Conservation (phyloP, 2,888 invertebrate genomes). For the Sturmia bella region DNA sequence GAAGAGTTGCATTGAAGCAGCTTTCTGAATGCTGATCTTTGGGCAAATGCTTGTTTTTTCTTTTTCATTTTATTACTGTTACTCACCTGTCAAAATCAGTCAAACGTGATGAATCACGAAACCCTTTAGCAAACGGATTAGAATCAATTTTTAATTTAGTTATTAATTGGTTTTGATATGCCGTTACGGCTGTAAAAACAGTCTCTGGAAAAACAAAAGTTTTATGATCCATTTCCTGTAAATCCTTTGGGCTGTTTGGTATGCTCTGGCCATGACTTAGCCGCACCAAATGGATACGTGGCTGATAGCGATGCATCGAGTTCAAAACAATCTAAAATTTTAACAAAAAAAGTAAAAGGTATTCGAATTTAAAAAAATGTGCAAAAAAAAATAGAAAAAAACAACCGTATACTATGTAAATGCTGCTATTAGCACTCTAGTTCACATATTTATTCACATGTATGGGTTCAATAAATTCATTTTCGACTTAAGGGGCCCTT, state of each 20-base stretch:
- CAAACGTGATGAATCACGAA: conserved; percentile 96
- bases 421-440: too few species aligned
- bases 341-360: background rate
- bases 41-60: background rate
- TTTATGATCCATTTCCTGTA: conserved; percentile 96
- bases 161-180: conserved; percentile 99
- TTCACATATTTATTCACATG: too few species aligned
- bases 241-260: conserved; percentile 88
- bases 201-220: conserved; percentile 99
- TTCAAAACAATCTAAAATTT: conserved; percentile 95
- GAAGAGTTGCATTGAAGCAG: background rate
- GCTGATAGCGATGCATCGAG: conserved; percentile 99
- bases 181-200: conserved; percentile 99
- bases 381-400: too few species aligned
- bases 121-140: conserved; percentile 99
- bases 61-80: background rate
- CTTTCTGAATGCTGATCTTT: conserved; percentile 15
- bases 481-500: too few species aligned
- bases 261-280: conserved; percentile 91
- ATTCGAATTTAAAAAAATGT: too few species aligned
- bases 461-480: too few species aligned
- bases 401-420: too few species aligned
- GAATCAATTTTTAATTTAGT: conserved; percentile 99
- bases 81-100: conserved; percentile 93
- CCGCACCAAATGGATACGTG: conserved; percentile 97